phyloP scores from a whole-genome alignment of 2,888 invertebrate species.

The Lasiommata megera region DNA sequence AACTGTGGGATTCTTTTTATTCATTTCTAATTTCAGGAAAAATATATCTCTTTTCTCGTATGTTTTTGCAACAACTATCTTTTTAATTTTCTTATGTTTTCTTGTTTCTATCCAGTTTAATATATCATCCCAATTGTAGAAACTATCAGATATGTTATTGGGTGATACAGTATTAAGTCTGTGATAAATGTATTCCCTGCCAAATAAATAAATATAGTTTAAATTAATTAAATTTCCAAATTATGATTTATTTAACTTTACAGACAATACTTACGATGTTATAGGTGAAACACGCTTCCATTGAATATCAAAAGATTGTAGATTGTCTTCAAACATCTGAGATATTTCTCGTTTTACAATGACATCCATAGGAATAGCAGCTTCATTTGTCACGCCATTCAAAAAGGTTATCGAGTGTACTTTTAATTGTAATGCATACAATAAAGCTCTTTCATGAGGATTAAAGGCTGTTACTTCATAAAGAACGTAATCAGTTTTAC shows the following conservation, averaged over 20 bases:
- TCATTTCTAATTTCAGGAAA: constrained; percentile 49
- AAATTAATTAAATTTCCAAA: background rate
- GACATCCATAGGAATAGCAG: constrained; percentile 58
- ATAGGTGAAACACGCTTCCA: constrained; percentile 36
- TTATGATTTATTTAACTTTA: background rate
- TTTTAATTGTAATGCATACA: constrained; percentile 47
- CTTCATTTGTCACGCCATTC: constrained; percentile 64
- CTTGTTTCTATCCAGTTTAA: constrained; percentile 41
- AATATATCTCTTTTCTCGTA: constrained; percentile 55
- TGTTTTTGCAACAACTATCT: constrained; percentile 51
- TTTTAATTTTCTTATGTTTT: constrained; percentile 19
- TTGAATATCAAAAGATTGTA: constrained; percentile 51
- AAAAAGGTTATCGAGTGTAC: constrained; percentile 47
- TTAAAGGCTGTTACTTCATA: constrained; percentile 64
- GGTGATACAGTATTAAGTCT: background rate
- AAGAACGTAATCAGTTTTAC: constrained; percentile 36
- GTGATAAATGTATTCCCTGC: constrained; percentile 1
- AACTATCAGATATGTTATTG: constrained; percentile 30
- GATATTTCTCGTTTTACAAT: constrained; percentile 43
- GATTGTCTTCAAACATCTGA: constrained; percentile 45
- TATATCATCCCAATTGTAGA: constrained; percentile 45
- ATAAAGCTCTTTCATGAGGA: constrained; percentile 48
- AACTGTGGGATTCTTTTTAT: constrained; percentile 37
- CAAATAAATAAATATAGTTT: background rate
- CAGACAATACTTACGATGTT: constrained; percentile 39